Percentiles rank a stretch among this genome's conserved stretches.
These are phyloP conservation scores for Poliocrania exsul DNA, from an alignment of 2,797 vertebrate genomes.

Conservation along the genomic window DNA sequence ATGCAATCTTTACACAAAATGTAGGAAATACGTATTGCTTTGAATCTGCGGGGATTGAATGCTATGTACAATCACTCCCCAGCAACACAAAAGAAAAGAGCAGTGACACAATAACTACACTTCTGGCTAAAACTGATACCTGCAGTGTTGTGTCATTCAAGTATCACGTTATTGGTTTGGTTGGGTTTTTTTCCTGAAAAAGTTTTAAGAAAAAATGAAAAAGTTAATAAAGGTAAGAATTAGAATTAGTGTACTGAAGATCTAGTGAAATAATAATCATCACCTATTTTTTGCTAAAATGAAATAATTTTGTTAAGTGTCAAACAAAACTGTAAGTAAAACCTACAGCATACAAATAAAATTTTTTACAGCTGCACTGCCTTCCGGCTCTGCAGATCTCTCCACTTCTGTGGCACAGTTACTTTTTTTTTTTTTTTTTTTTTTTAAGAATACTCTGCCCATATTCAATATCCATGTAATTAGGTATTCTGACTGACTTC, in stretches of 20 bases:
- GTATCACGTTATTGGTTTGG: not conserved
- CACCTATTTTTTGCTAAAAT: not conserved
- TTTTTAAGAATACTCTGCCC: not conserved
- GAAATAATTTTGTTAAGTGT: not conserved
- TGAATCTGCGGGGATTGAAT: not conserved
- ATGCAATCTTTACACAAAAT: not conserved
- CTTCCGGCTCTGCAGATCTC: not conserved
- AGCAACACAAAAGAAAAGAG: not conserved
- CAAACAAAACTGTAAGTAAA: not conserved
- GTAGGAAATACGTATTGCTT: not conserved
- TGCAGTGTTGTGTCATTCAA: not conserved
- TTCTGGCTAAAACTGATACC: not conserved
- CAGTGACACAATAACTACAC: not conserved
- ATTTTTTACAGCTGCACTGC: not conserved
- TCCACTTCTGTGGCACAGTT: not conserved
- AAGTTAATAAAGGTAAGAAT: not conserved
- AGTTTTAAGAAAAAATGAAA: not conserved
- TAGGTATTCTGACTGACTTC: constrained; percentile 22
- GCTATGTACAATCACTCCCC: not conserved
- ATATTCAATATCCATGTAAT: not conserved
- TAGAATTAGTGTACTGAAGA: not conserved
- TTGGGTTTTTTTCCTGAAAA: not conserved
- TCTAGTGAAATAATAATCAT: not conserved
- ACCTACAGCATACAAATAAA: not conserved
- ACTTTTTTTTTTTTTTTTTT: not conserved